phyloP scores from a whole-genome alignment of 2,113 vertebrate species.

The Phaethornis superciliosus region DNA sequence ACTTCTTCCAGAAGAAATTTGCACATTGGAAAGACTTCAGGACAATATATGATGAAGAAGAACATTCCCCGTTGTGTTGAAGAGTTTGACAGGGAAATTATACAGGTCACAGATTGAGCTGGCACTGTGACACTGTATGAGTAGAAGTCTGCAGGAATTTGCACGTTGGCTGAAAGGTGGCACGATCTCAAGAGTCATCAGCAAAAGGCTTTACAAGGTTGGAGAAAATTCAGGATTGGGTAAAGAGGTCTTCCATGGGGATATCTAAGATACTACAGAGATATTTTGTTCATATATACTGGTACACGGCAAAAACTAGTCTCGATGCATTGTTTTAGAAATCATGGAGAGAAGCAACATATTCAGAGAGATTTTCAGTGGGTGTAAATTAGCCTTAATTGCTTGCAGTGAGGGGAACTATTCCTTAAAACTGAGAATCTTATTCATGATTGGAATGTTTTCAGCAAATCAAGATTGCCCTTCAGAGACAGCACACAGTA shows the following conservation, averaged over 20 bases:
- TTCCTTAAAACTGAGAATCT: slow-evolving; percentile 43
- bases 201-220: neutral
- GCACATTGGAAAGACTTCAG: neutral
- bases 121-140: neutral
- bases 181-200: neutral
- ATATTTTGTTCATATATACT: neutral
- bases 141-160: neutral
- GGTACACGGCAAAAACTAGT: neutral
- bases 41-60: neutral
- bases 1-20: neutral
- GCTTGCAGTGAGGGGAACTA: neutral
- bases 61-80: neutral
- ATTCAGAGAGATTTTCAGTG: slow-evolving; percentile 60
- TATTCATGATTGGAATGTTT: slow-evolving; percentile 42
- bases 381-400: slow-evolving; percentile 65
- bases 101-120: neutral
- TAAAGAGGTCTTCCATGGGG: neutral
- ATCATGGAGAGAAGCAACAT: slow-evolving; percentile 37
- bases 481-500: neutral
- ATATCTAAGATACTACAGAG: neutral
- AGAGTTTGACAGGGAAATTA: neutral
- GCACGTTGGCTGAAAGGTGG: neutral
- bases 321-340: neutral
- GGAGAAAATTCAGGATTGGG: neutral
- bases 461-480: slow-evolving; percentile 22